Evolutionary conservation across 2,113 vertebrate species (phyloP), one percentile per base, ranked within the genome.

Genomic region (Chloropsis cyanopogon): DNA sequence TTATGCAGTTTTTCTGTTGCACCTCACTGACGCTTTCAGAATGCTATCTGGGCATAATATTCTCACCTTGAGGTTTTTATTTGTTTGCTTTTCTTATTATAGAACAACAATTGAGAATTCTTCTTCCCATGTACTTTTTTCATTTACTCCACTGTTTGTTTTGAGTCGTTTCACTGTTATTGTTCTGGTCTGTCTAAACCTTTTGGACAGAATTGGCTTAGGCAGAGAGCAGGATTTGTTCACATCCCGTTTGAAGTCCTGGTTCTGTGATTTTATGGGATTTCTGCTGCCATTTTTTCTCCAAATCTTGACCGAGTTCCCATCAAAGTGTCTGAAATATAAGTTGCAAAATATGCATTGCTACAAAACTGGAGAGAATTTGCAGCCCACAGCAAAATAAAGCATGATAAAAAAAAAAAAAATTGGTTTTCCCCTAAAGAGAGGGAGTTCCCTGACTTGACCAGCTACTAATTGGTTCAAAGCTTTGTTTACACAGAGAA

Each of bases 401-500:
- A 80, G 22, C 15, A 19, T 50, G 46, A 54, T 75, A 22, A 85
- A 93, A 86, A 71, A 93, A 86, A 71, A 75, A 60, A 46, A 87
- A 56, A 41, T 8, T 7, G 12, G 37, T 85, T 86, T 79, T 42
- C 46, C 59, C 15, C 66, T 64, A 41, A 89, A 92, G 86, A 93
- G 92, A 82, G 92, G 77, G 90, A 93, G 91, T 93, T 94, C 59
- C 79, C 65, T 85, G 73, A 69, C 80, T 92, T 90, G 89, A 90
- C 89, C 88, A 92, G 71, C 52, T 93, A 52, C 73, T 96, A 96
- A 92, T 91, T 95, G 89, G 72, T 92, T 31, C 46, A 82, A 87
- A 89, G 93, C 73, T 79, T 91, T 96, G 65, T 94, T 96, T 95
- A 60, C 91, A 79, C 82, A 82, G 53, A 95, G 83, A 94, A 95